Percentiles rank a stretch among this genome's conserved stretches.
Conservation (phyloP, 2,113 vertebrate genomes). For the Takifugu flavidus region DNA sequence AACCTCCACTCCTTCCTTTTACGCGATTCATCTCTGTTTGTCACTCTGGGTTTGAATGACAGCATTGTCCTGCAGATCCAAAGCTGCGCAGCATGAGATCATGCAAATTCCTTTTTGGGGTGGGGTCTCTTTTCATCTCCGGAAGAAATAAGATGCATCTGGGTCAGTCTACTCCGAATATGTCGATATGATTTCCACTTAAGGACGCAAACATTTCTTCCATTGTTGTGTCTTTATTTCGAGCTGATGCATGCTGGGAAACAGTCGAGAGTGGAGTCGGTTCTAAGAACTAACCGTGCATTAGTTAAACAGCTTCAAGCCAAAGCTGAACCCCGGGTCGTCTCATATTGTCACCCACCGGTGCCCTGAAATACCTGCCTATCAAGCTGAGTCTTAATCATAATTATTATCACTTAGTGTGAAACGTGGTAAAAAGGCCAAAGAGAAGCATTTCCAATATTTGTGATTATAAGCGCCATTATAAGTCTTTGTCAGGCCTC, state of each 20-base stretch:
- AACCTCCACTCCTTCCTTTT: too few relatives aligned
- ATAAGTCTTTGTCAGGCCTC: constrained; percentile 42
- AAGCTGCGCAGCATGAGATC: background rate
- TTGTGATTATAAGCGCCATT: constrained; percentile 46
- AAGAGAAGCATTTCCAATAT: constrained; percentile 41
- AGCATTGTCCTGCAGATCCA: background rate
- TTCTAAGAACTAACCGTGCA: too few relatives aligned
- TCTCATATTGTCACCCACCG: too few relatives aligned
- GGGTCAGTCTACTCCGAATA: background rate
- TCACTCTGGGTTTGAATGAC: background rate
- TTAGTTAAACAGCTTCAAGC: background rate
- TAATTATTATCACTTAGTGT: constrained; percentile 32
- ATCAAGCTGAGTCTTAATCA: constrained; percentile 32
- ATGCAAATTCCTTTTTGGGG: background rate
- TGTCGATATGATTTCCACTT: background rate
- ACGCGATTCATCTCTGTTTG: background rate
- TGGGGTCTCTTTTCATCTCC: background rate
- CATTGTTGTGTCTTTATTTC: background rate
- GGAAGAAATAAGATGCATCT: background rate
- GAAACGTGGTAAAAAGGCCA: constrained; percentile 20
- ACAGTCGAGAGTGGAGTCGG: too few relatives aligned
- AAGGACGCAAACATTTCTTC: too few relatives aligned
- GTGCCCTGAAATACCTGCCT: constrained; percentile 4
- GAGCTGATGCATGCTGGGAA: too few relatives aligned
- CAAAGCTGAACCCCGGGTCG: background rate